Conservation (phyloP, 2,888 invertebrate species). For the Netelia fuscicornis region DNA sequence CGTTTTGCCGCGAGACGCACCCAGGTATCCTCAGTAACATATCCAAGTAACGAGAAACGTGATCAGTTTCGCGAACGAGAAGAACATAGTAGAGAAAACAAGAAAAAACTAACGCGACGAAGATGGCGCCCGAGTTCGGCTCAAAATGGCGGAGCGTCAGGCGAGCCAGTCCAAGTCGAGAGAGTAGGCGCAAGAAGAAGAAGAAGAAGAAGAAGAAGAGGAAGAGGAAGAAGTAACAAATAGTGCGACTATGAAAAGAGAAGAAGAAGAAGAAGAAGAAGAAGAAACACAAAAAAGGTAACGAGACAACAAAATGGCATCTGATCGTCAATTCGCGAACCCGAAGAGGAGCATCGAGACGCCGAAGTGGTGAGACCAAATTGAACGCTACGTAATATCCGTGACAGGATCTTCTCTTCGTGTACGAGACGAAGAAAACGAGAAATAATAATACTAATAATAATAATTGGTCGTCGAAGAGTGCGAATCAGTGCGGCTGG, state of each 20-base stretch:
- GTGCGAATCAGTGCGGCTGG: slow-evolving; percentile 42
- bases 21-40: slow-evolving; percentile 84
- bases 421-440: slow-evolving; percentile 57
- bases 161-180: slow-evolving; percentile 59
- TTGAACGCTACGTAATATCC: slow-evolving; percentile 44
- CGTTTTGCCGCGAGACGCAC: slow-evolving; percentile 77
- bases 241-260: slow-evolving; percentile 55
- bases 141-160: slow-evolving; percentile 8
- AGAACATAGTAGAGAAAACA: slow-evolving; percentile 51
- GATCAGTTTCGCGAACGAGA: slow-evolving; percentile 70
- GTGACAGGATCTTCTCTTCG: slow-evolving; percentile 54
- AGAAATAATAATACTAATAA: slow-evolving; percentile 44
- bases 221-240: slow-evolving; percentile 31
- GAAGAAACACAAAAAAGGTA: not conserved
- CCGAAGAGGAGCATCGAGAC: slow-evolving; percentile 29
- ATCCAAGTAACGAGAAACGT: slow-evolving; percentile 75
- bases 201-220: slow-evolving; percentile 47
- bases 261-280: slow-evolving; percentile 52
- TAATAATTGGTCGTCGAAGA: slow-evolving; percentile 61
- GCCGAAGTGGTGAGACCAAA: slow-evolving; percentile 50
- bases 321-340: slow-evolving; percentile 46
- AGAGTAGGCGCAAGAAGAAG: slow-evolving; percentile 39
- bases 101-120: slow-evolving; percentile 19
- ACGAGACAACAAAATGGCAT: slow-evolving; percentile 28
- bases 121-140: slow-evolving; percentile 12